Evolutionary conservation across 2,888 invertebrate genomes (phyloP).

Genomic region (Priocnemis perturbator): DNA sequence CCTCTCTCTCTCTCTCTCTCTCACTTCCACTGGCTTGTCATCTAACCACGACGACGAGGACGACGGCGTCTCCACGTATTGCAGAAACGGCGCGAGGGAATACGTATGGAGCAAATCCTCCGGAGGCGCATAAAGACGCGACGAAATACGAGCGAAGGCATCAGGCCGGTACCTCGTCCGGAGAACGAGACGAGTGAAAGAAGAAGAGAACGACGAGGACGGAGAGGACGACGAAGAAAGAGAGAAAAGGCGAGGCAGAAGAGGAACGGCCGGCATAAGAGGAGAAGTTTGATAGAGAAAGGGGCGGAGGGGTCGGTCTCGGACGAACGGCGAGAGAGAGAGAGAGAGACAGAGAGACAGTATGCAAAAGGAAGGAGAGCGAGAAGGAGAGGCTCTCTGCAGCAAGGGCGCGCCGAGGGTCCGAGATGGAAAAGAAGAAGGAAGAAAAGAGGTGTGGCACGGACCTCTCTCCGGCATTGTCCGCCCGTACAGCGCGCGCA

Average conservation of each 20-base stretch:
- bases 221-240: background rate
- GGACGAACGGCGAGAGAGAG: slow-evolving; percentile 6
- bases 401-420: slow-evolving; percentile 64
- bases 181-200: slow-evolving; percentile 16
- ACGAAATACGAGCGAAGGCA: slow-evolving; percentile 53
- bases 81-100: slow-evolving; percentile 19
- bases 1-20: slow-evolving; percentile 4
- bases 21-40: background rate
- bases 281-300: background rate
- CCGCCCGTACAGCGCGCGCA: slow-evolving; percentile 42
- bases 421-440: slow-evolving; percentile 64
- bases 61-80: slow-evolving; percentile 8
- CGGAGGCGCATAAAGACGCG: slow-evolving; percentile 53
- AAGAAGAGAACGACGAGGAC: background rate
- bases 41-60: background rate
- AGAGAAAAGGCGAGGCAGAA: slow-evolving; percentile 5
- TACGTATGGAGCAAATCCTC: slow-evolving; percentile 41
- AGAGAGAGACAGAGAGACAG: no score
- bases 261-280: background rate
- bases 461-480: slow-evolving; percentile 63
- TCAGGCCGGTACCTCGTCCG: slow-evolving; percentile 46
- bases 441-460: slow-evolving; percentile 72
- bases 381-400: slow-evolving; percentile 28
- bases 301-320: slow-evolving; percentile 3
- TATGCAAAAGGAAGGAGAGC: slow-evolving; percentile 9